A percentile compares a stretch with the other conserved stretches of the same genome.
These are phyloP conservation scores for Chroicocephalus ridibundus DNA, from an alignment of 2,113 vertebrate genomes.

Conservation along the genomic window DNA sequence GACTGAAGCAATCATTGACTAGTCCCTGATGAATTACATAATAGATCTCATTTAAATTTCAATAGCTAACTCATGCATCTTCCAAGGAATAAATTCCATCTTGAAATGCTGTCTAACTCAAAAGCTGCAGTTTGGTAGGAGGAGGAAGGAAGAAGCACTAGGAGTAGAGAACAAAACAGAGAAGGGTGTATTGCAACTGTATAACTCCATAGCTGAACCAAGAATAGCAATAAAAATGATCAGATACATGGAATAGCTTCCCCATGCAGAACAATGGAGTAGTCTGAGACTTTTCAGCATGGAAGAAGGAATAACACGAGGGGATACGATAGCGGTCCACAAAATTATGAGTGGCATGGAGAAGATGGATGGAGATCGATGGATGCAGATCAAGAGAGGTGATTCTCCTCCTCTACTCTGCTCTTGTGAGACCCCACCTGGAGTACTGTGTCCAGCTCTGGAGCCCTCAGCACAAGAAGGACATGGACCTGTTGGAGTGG, in stretches of 20 bases:
- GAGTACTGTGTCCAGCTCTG: too few relatives aligned
- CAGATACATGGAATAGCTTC: background rate
- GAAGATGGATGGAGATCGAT: background rate
- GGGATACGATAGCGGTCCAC: background rate
- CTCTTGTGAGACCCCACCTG: too few relatives aligned
- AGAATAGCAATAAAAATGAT: background rate
- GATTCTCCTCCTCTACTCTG: too few relatives aligned
- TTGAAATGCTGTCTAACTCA: background rate
- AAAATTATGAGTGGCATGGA: background rate
- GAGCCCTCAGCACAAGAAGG: too few relatives aligned
- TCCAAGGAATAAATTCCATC: background rate
- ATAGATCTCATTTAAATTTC: background rate
- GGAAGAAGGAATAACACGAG: background rate
- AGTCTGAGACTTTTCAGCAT: background rate
- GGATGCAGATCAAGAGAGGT: too few relatives aligned
- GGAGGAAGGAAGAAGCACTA: background rate
- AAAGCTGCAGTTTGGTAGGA: background rate
- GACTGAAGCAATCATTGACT: background rate
- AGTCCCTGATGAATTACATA: background rate
- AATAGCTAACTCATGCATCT: background rate
- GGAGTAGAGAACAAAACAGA: background rate
- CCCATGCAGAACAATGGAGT: background rate
- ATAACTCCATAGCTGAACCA: background rate
- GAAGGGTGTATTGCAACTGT: background rate
- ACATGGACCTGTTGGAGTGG: too few relatives aligned